Base-by-base conservation (phyloP, 2,113 vertebrate genomes). In the Edolisoma coerulescens region DNA sequence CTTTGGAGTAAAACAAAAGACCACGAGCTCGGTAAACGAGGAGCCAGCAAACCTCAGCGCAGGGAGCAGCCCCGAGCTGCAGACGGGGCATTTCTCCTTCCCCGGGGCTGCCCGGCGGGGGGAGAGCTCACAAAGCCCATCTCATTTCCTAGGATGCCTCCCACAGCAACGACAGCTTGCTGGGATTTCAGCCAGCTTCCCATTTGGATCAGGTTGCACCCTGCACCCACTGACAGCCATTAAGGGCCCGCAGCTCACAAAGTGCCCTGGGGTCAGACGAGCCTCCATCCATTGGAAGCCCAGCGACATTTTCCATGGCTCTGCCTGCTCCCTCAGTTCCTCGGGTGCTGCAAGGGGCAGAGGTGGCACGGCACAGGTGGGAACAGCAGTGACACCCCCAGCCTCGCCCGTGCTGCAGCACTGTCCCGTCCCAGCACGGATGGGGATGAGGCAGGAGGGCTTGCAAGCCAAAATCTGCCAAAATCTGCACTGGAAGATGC, bases 161-260 rank as follows among this genome's bases (percentile, higher is more conserved):
- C 7, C 18, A 1, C 11, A 6, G 84, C 13, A 24, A 18, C 18
- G 8, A 49, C 92, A 78, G 89, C 77, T 94, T 77, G 89, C 85
- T 28, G 87, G 95, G 83, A 86, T 63, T 77, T 50, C 63, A 73
- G 83, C 87, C 93, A 86, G 92, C 87, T 94, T 94, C 92, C 93
- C 74, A 82, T 83, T 90, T 59, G 84, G 93, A 93, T 96, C 94
- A 2, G 88, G 3, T 84, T 82, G 73, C 88, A 87, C 60, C 93
- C 91, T 39, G 2, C 53, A 8, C 64, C 84, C 47, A 3, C 47
- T 0, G 52, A 85, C 30, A 73, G 89, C 81, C 84, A 63, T 91
- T 78, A 88, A 89, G 67, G 80, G 68, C 73, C 63, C 4, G 23
- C n/a, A 79, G 94, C 86, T 87, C 73, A 3, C 22, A 5, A 0